Base-by-base conservation (phyloP, 2,888 invertebrate genomes). In the Dione vanillae region DNA sequence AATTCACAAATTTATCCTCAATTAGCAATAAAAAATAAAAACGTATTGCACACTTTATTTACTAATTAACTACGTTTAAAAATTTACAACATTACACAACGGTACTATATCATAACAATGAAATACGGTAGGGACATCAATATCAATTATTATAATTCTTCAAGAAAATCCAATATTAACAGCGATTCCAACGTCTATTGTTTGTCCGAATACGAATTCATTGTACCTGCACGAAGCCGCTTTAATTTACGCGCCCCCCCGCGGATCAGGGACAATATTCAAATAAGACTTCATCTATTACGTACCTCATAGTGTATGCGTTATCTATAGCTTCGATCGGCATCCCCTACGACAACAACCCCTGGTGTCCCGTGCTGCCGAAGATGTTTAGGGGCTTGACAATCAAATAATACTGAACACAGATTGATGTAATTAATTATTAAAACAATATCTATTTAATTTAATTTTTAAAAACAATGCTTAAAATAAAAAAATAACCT, bases 261-360 rank as follows among this genome's bases (percentile, higher is more conserved):
- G 85, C 83, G 83, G 86, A 87, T 90, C 83, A 84, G 82, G 86
- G 84, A 87, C 90, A 85, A 89, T 92, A 93, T 93, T 92, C 91
- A 92, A 93, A 93, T 92, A 91, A 89, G 92, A 90, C 84, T 92
- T 92, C 92, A 84, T 89, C 88, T 91, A 91, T 91, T 91, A 90
- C 86, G 82, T 82, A 83, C 87, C 91, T 90, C 87, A 88, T 84
- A 89, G 84, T 88, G 89, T 87, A 86, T 86, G 85, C 81, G 88
- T 92, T 92, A 91, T 92, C 91, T 90, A 87, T 86, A 82, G 81
- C 82, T 84, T 85, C 85, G 85, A 90, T 90, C 89, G 86, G 37
- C 80, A 79, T 79, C 85, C 88, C 88, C 90, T 87, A 84, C 81
- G 78, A 77, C 77, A 79, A 77, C 56, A 71, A 74, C 80, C 80